Base-by-base conservation (phyloP, 2,113 vertebrate genomes). In the Forbesichthys papilliferus region DNA sequence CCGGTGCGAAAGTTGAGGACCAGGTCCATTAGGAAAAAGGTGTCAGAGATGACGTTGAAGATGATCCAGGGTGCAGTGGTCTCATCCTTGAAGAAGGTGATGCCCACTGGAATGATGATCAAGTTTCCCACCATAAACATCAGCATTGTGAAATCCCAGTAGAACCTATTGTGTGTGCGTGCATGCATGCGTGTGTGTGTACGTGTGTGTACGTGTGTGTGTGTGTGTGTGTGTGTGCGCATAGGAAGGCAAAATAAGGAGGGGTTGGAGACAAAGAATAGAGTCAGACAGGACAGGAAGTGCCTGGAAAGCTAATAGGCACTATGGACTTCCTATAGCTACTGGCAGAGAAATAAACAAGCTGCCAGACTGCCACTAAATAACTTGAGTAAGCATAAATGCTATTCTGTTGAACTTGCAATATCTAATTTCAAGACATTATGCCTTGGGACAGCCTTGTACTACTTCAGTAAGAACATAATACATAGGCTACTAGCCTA, bases 91-190 rank as follows among this genome's bases (percentile, higher is more conserved):
- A 99, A 99, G 93, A 99, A 99, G 70, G 98, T 99, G 93, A 99
- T 99, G 83, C 98, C 96, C 82, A 99, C 98, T 0, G 97, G 98
- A 69, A 99, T 99, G 90, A 99, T 96, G 92, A 99, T 98, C 84
- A 99, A 92, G 88, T 99, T 99, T 34, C 98, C 96, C 80, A 98
- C 96, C 98, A 99, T 99, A 85, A 99, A 98, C 27, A 99, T 93
- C 79, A 99, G 91, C 98, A 99, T 99, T 0, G 96, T 97, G 92
- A 99, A 98, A 89, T 99, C 98, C 98, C 98, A 99, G 87, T 99
- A 99, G 92, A 99, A 99, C 93, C 97, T 99, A 78, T 61, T 18
- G 64, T 61, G 61, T 3, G 1, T 73, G 64, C 62, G 67, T 61
- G 65, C n/a, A 61, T 64, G 67, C n/a, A 36, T 72, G 78, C 8